phyloP scores from a whole-genome alignment of 2,888 invertebrate genomes.

The Margaritifera margaritifera region DNA sequence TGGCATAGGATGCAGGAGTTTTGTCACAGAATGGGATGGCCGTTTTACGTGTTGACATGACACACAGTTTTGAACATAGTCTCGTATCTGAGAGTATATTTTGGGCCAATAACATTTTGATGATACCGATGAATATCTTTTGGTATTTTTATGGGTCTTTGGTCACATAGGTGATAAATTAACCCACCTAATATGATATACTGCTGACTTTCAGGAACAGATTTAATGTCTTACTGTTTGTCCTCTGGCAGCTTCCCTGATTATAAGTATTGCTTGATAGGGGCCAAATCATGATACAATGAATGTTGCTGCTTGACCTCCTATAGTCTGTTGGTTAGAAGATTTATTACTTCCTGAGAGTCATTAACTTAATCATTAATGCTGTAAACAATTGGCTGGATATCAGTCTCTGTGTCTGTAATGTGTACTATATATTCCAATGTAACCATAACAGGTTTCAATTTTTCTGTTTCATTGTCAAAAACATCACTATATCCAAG shows the following conservation, averaged over 20 bases:
- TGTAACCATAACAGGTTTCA: neutral
- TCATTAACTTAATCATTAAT: no score
- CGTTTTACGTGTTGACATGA: neutral
- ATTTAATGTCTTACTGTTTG: neutral
- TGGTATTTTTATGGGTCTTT: neutral
- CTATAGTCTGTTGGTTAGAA: slow-evolving; percentile 2
- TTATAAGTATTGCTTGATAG: slow-evolving; percentile 1
- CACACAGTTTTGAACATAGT: neutral
- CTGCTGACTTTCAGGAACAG: no score
- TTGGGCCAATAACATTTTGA: slow-evolving; percentile 4
- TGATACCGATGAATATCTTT: neutral
- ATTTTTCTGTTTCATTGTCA: neutral
- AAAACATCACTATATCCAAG: neutral
- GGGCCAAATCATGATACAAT: neutral
- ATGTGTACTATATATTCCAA: neutral
- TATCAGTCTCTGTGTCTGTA: no score
- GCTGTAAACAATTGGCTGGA: no score
- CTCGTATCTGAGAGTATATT: no score
- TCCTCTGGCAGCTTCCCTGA: slow-evolving; percentile 5
- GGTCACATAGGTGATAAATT: slow-evolving; percentile 3
- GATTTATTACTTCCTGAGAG: no score
- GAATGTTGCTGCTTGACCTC: slow-evolving; percentile 3
- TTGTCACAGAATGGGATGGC: slow-evolving; percentile 4
- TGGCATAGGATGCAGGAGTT: no score
- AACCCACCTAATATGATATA: neutral